Conservation (phyloP, 2,113 vertebrate species). For the Coptodon bakossiorum region DNA sequence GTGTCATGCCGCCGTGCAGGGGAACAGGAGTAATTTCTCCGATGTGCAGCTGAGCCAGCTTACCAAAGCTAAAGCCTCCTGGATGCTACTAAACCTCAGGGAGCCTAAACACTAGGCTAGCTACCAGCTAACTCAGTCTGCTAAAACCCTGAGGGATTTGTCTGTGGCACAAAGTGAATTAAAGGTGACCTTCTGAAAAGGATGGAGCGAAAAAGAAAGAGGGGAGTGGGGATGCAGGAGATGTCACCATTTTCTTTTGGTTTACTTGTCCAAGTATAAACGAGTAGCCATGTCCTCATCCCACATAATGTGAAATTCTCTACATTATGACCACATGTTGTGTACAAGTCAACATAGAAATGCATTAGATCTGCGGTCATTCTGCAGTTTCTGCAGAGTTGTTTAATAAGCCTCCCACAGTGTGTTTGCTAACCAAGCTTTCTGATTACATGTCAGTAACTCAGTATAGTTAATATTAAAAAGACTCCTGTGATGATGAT, state of each 20-base stretch:
- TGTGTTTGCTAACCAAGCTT: not conserved
- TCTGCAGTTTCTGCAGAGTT: not conserved
- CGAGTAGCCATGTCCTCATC: not conserved
- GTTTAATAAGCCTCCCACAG: not conserved
- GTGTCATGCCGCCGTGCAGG: conserved; percentile 32
- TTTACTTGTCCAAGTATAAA: not conserved
- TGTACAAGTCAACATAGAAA: not conserved
- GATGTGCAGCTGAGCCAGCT: conserved; percentile 72
- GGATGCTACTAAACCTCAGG: conserved; percentile 58
- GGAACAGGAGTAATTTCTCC: conserved; percentile 69
- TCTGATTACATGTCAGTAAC: not conserved
- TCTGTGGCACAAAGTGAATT: conserved; percentile 65
- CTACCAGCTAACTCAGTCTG: conserved; percentile 59
- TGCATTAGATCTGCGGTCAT: not conserved
- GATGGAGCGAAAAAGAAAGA: not conserved
- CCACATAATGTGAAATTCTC: not conserved
- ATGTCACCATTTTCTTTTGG: not conserved
- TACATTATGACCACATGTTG: not conserved
- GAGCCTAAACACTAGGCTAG: conserved; percentile 55
- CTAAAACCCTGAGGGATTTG: conserved; percentile 60
- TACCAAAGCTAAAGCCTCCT: conserved; percentile 71
- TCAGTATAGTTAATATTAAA: not conserved
- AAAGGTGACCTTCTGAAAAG: conserved; percentile 59
- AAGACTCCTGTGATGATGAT: not conserved
- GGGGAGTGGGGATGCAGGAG: not conserved